Evolutionary conservation across 2,888 invertebrate species (phyloP).

Genomic region (Acleris holmiana): DNA sequence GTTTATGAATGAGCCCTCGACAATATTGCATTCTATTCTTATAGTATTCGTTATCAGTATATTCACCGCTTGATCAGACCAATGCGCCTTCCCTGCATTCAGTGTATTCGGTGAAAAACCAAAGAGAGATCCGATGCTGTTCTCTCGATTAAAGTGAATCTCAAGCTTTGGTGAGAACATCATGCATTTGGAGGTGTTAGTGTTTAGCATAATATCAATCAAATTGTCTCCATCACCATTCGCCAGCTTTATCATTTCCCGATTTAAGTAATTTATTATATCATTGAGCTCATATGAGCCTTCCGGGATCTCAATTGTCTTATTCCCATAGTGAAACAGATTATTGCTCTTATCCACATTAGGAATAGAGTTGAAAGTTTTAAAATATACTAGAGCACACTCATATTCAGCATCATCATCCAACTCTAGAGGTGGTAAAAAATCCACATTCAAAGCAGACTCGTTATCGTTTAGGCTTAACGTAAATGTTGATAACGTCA

Average conservation of each 20-base stretch:
- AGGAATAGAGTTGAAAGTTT: conserved; percentile 36
- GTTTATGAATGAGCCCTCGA: conserved; percentile 37
- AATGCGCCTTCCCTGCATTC: background rate
- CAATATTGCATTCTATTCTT: conserved; percentile 39
- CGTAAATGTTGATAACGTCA: conserved; percentile 1
- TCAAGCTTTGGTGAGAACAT: background rate
- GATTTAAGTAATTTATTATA: conserved; percentile 5
- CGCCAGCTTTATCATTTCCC: background rate
- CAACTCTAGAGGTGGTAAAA: conserved; percentile 19
- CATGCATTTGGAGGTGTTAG: conserved; percentile 23
- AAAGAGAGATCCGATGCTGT: conserved; percentile 6
- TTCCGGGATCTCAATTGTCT: conserved; percentile 15
- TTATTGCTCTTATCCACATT: conserved; percentile 37
- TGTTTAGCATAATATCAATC: background rate
- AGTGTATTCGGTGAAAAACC: background rate
- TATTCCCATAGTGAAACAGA: conserved; percentile 30
- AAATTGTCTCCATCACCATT: background rate
- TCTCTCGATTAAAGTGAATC: background rate
- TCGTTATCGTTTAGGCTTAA: conserved; percentile 1
- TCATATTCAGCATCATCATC: background rate
- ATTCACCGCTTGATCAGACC: background rate
- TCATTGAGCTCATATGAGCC: conserved; percentile 18
- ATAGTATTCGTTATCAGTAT: conserved; percentile 31
- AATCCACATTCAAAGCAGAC: conserved; percentile 12
- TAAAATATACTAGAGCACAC: conserved; percentile 31